Evolutionary conservation across 2,888 invertebrate species (phyloP), one percentile per base, ranked within the genome.

Genomic region (Protonemura montana): DNA sequence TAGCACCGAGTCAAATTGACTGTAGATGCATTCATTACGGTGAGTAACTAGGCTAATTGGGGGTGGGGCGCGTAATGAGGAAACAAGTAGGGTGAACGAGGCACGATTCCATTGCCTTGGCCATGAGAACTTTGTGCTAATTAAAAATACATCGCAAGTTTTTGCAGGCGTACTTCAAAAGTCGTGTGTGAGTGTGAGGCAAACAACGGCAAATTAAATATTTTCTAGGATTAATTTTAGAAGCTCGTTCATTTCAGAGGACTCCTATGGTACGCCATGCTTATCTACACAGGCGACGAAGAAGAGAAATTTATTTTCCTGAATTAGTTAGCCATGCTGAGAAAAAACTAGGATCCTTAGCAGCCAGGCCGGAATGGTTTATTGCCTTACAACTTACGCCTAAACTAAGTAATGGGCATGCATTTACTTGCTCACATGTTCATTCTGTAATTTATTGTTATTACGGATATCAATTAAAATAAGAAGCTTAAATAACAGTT

Each of bases 391-490:
- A 59, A 13, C 35, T 35, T 35, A 35, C 35, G 10, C 35, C 35
- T 35, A 59, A 21, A 21, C 59, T 59, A 59, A 59, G 59, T 59
- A 7, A 59, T 7, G 21, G 59, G 59, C 21, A 10, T 21, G n/a
- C 21, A 59, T 21, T 59, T 59, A 59, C 6, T 59, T 59, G 1
- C 59, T 21, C 3, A 21, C 1, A 59, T 59, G 13, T 21, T 59
- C 21, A 59, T 21, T 59, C 3, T 59, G 3, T 59, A 13, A 59
- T 59, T 59, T 59, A 59, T 59, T 59, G 59, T 59, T 59, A 59
- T 59, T 59, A 59, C 59, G 59, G 59, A 59, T 59, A 59, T 59
- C 59, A 59, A 59, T 59, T 59, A 59, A 59, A 59, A 59, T 59
- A 59, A 59, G 59, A 59, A 59, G 59, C 59, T 59, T 59, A 59